Percentiles rank a stretch among this genome's conserved stretches.
Conservation (phyloP, 2,797 vertebrate genomes). For the Anabas testudineus region DNA sequence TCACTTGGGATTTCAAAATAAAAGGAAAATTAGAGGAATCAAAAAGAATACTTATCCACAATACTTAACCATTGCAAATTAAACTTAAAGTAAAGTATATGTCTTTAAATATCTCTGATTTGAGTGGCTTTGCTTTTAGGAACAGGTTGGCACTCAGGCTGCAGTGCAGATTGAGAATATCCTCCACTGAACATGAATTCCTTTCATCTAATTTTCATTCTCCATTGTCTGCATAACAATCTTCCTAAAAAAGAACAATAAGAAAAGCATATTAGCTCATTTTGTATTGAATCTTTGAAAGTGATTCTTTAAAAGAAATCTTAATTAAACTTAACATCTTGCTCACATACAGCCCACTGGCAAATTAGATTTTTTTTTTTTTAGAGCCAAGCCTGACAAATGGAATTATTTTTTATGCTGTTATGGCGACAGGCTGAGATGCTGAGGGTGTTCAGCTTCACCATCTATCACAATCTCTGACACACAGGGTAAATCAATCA, state of each 20-base stretch:
- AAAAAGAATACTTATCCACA: slow-evolving; percentile 1
- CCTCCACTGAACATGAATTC: slow-evolving; percentile 41
- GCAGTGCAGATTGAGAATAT: slow-evolving; percentile 29
- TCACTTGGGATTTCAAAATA: slow-evolving; percentile 39
- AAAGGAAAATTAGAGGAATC: slow-evolving; percentile 38
- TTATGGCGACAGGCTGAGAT: slow-evolving; percentile 47
- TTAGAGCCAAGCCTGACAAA: slow-evolving; percentile 30
- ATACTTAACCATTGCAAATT: slow-evolving; percentile 28
- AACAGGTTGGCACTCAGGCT: slow-evolving; percentile 7
- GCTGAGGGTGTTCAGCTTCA: slow-evolving; percentile 27
- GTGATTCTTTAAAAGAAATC: background rate
- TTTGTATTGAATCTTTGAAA: slow-evolving; percentile 10
- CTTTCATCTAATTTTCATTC: slow-evolving; percentile 38
- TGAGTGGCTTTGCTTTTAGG: slow-evolving; percentile 29
- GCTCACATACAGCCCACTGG: slow-evolving; percentile 3
- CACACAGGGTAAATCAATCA: slow-evolving; percentile 62
- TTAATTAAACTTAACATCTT: slow-evolving; percentile 24
- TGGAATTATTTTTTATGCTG: slow-evolving; percentile 47
- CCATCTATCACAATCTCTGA: slow-evolving; percentile 60
- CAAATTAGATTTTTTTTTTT: slow-evolving; percentile 34
- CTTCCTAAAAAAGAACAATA: background rate
- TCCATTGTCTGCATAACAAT: slow-evolving; percentile 25
- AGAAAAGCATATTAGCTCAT: background rate
- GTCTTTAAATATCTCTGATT: slow-evolving; percentile 35
- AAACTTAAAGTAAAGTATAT: slow-evolving; percentile 20